These are phyloP conservation scores for Xenopus petersii DNA, from an alignment of 2,797 vertebrate species.

Conservation along the genomic window DNA sequence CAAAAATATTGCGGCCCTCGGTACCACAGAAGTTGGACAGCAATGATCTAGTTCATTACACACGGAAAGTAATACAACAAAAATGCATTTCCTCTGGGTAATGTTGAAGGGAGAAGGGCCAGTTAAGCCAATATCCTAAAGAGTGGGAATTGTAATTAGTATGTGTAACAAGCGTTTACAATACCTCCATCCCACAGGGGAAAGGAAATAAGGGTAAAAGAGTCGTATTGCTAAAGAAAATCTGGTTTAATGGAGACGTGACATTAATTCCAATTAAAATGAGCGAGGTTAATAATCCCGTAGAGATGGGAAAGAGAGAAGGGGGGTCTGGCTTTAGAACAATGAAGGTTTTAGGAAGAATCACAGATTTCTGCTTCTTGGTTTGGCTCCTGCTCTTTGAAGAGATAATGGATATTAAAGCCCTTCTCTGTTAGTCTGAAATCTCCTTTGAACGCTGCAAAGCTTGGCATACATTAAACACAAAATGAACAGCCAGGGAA, in stretches of 20 bases:
- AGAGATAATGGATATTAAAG: no score
- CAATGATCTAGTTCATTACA: no score
- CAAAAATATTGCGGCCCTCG: no score
- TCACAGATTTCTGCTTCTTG: background rate
- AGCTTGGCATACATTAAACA: no score
- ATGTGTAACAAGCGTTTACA: constrained; percentile 12
- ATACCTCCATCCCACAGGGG: constrained; percentile 15
- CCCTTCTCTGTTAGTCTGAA: no score
- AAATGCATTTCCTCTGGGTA: constrained; percentile 19
- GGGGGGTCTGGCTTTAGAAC: background rate
- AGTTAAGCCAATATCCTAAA: constrained; percentile 22
- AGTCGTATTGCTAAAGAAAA: constrained; percentile 31
- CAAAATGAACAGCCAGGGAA: no score
- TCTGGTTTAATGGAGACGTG: constrained; percentile 34
- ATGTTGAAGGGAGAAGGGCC: constrained; percentile 4
- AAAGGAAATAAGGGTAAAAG: constrained; percentile 12
- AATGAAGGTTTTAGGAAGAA: background rate
- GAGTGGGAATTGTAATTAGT: constrained; percentile 32
- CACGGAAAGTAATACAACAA: background rate
- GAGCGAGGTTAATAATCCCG: constrained; percentile 39
- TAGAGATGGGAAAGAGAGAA: background rate
- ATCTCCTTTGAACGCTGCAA: no score
- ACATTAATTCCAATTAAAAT: constrained; percentile 46
- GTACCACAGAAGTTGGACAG: no score
- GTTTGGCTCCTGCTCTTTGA: no score